A percentile compares a stretch with the other conserved stretches of the same genome.
Conservation (phyloP, 2,888 invertebrate genomes). For the Sinopyrophorus schimmeli region DNA sequence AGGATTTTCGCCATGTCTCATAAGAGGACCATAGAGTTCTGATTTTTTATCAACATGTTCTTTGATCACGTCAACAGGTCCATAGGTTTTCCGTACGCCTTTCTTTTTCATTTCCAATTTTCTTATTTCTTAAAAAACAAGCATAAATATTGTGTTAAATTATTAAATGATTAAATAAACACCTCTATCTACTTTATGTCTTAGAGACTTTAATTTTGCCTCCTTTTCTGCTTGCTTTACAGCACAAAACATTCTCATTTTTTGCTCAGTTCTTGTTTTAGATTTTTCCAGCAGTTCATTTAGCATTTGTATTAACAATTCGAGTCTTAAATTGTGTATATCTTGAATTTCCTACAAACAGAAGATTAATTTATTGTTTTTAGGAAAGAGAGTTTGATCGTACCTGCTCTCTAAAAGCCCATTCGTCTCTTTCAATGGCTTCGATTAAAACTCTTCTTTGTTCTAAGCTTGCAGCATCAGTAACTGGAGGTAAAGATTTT, state of each 20-base stretch:
- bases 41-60: slow-evolving; percentile 63
- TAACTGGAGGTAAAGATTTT: slow-evolving; percentile 60
- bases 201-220: slow-evolving; percentile 61
- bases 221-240: slow-evolving; percentile 61
- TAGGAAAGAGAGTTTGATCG: background rate
- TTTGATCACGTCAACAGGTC: slow-evolving; percentile 55
- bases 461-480: slow-evolving; percentile 61
- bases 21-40: slow-evolving; percentile 65
- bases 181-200: slow-evolving; percentile 59
- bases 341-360: slow-evolving; percentile 68
- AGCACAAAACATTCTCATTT: slow-evolving; percentile 60
- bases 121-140: slow-evolving; percentile 52
- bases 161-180: background rate
- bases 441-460: slow-evolving; percentile 67
- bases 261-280: slow-evolving; percentile 53
- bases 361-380: too few species aligned
- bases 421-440: slow-evolving; percentile 81
- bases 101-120: slow-evolving; percentile 56
- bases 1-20: slow-evolving; percentile 68
- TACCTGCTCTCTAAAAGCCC: slow-evolving; percentile 79
- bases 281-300: slow-evolving; percentile 59
- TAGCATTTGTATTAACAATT: slow-evolving; percentile 69
- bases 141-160: background rate
- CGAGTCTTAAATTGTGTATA: slow-evolving; percentile 68
- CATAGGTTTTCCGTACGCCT: slow-evolving; percentile 52